A percentile compares a stretch with the other conserved stretches of the same genome.
Conservation (phyloP, 2,888 invertebrate genomes). For the Dasypolia templi region DNA sequence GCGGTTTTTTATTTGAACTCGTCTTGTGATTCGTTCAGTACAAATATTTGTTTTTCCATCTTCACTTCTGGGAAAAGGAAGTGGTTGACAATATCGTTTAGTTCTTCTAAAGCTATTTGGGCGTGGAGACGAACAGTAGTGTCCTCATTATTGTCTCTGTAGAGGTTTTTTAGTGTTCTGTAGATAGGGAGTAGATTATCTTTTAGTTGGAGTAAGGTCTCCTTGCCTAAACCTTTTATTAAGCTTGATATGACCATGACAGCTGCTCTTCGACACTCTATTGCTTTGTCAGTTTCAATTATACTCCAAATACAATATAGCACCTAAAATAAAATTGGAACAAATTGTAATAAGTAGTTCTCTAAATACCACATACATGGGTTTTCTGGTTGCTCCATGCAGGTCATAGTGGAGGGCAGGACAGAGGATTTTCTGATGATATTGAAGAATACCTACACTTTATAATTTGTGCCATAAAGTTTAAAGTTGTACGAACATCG, state of each 20-base stretch:
- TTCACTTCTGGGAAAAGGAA: constrained; percentile 91
- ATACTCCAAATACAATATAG: constrained; percentile 93
- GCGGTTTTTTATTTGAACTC: constrained; percentile 75
- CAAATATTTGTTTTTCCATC: constrained; percentile 90
- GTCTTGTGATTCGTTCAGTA: constrained; percentile 67
- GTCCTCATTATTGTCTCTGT: constrained; percentile 92
- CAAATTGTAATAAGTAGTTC: neutral
- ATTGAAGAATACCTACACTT: neutral
- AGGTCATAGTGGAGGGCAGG: neutral
- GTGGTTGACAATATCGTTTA: constrained; percentile 92
- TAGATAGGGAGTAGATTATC: constrained; percentile 93
- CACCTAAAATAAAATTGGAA: constrained; percentile 86
- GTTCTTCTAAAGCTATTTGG: constrained; percentile 94
- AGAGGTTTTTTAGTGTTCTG: constrained; percentile 92
- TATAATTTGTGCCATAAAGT: neutral
- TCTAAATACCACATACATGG: neutral
- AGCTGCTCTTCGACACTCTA: constrained; percentile 94
- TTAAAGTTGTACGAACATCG: neutral
- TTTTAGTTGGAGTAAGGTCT: constrained; percentile 92
- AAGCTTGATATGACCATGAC: constrained; percentile 94
- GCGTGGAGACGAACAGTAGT: constrained; percentile 93
- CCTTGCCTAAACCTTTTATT: constrained; percentile 93
- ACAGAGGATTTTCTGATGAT: neutral
- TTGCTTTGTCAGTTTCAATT: constrained; percentile 92
- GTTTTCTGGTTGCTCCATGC: neutral